These are phyloP conservation scores for Latrodectus hesperus DNA, from an alignment of 2,888 invertebrate genomes.

Conservation along the genomic window DNA sequence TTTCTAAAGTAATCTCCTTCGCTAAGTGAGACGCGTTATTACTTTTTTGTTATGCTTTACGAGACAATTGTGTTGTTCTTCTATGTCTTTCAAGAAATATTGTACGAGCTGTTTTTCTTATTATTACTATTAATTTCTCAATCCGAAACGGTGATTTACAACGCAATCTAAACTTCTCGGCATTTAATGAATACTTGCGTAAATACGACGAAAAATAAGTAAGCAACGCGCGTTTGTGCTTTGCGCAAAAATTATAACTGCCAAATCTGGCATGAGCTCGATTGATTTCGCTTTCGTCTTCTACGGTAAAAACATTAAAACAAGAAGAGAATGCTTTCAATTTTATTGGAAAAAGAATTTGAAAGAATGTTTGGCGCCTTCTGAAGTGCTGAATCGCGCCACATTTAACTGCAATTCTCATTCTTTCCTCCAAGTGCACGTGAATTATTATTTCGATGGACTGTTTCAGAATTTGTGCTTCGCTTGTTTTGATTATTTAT, in stretches of 20 bases:
- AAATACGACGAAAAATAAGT: slow-evolving; percentile 11
- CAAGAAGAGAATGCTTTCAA: neutral
- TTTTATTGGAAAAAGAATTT: slow-evolving; percentile 26
- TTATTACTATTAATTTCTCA: slow-evolving; percentile 39
- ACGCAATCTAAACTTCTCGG: neutral
- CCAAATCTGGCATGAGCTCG: neutral
- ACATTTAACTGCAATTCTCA: slow-evolving; percentile 10
- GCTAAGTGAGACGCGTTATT: neutral
- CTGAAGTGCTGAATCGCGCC: neutral
- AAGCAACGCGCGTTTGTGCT: neutral
- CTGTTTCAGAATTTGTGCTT: neutral
- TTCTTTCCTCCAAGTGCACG: neutral
- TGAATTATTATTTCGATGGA: slow-evolving; percentile 15
- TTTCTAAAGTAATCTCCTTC: slow-evolving; percentile 3
- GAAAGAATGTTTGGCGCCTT: neutral
- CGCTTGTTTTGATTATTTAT: neutral
- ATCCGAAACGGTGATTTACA: slow-evolving; percentile 11
- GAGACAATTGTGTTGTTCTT: slow-evolving; percentile 3
- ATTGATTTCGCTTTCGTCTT: slow-evolving; percentile 19
- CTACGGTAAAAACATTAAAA: slow-evolving; percentile 1
- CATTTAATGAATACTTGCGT: slow-evolving; percentile 7
- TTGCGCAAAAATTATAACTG: slow-evolving; percentile 3
- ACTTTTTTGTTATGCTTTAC: slow-evolving; percentile 7
- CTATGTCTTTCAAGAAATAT: neutral
- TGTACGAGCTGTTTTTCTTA: neutral